Base-by-base conservation (phyloP, 2,113 vertebrate species). In the Thryonomys swinderianus region DNA sequence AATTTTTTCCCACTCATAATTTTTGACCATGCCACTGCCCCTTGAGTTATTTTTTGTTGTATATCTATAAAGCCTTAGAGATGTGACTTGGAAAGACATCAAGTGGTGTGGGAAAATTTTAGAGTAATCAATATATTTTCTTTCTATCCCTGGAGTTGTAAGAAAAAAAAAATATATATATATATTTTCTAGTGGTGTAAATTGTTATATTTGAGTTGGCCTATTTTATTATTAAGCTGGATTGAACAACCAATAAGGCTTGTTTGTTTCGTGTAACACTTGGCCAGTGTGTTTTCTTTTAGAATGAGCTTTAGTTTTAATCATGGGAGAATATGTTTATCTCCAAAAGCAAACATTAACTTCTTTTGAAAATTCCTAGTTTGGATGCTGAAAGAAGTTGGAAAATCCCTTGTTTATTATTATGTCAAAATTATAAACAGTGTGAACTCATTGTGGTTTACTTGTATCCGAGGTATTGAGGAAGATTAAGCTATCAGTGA, bases 201-300 rank as follows among this genome's bases (percentile, higher is more conserved):
- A 83, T 55, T 42, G 2, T 91, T 91, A 55, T 45, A 37, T 85
- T 78, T 85, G 27, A 57, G 4, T 61, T 69, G 37, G 53, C 78
- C 27, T 16, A 30, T 71, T 95, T 78, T 92, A 51, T 93, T 95
- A 37, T 21, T 23, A 93, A 93, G 53, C 88, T 21, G 71, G 21
- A 83, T 40, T 57, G 23, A 81, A 82, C n/a, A 61, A 80, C 20
- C 69, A 13, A 53, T 5, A 16, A 55, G 0, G 16, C 5, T 10
- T 45, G 1, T 85, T 95, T 42, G 18, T 62, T 92, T 85, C 83
- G 23, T 67, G 10, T 79, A 85, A 55, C 69, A 25, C 21, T 48
- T 81, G 27, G 6, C 13, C 53, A 14, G 34, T 18, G 17, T 88
- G 6, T 48, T 88, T 93, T 86, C 48, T 78, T 95, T 82, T 53